These are phyloP conservation scores for Ptychoptera contaminata DNA, from an alignment of 2,888 invertebrate species.

Conservation along the genomic window DNA sequence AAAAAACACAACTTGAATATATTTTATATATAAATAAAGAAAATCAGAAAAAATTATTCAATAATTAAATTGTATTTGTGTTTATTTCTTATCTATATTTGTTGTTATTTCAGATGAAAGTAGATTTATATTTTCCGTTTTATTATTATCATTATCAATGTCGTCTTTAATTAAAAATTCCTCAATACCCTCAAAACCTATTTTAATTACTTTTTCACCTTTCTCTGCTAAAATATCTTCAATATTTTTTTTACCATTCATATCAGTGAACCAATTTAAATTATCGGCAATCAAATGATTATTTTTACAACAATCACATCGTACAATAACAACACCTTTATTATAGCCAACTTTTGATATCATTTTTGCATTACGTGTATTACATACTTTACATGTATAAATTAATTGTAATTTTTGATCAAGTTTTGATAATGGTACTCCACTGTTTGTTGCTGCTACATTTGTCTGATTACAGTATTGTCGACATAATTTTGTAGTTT, in stretches of 20 bases:
- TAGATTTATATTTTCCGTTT: no score
- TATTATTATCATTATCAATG: no score
- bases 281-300: constrained; percentile 94
- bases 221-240: constrained; percentile 78
- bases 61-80: no score
- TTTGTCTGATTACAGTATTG: no score
- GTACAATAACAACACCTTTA: constrained; percentile 83
- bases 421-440: constrained; percentile 17
- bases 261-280: constrained; percentile 81
- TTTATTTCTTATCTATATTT: no score
- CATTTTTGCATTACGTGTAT: constrained; percentile 54
- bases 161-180: constrained; percentile 2
- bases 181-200: constrained; percentile 19
- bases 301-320: constrained; percentile 73
- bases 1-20: no score
- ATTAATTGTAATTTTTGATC: constrained; percentile 49
- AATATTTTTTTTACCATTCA: constrained; percentile 64
- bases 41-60: no score
- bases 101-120: no score
- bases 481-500: no score
- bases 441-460: neutral
- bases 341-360: constrained; percentile 77
- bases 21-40: no score
- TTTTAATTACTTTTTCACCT: constrained; percentile 62
- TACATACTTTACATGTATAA: constrained; percentile 85